Conservation (phyloP, 2,113 vertebrate genomes). For the Petrocephalus zakoni region DNA sequence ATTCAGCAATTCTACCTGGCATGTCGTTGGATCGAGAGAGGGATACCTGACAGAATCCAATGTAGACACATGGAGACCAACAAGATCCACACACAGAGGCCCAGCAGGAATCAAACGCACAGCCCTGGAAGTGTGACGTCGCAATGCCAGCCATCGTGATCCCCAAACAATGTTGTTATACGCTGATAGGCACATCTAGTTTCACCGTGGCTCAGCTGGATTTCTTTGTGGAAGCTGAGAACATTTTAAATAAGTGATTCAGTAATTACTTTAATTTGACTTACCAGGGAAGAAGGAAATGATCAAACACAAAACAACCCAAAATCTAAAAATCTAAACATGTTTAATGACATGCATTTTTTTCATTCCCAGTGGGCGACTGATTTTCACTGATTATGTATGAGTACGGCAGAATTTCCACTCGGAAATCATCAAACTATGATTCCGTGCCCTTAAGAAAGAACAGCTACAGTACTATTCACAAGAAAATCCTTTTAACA, state of each 20-base stretch:
- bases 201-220: no score
- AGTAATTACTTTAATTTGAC: slow-evolving; percentile 12
- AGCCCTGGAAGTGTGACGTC: background rate
- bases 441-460: background rate
- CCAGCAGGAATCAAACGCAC: background rate
- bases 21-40: background rate
- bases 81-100: background rate
- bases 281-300: background rate
- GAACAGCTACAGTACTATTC: background rate
- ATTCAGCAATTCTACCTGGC: background rate
- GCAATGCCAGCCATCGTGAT: slow-evolving; percentile 5
- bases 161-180: slow-evolving; percentile 17
- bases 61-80: background rate
- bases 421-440: background rate
- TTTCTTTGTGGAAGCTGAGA: slow-evolving; percentile 20
- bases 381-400: background rate
- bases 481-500: background rate
- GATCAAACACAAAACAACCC: background rate
- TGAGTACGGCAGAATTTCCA: background rate
- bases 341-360: background rate
- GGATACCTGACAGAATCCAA: background rate
- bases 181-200: background rate
- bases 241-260: slow-evolving; percentile 24
- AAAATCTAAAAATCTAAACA: slow-evolving; percentile 2
- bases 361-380: background rate